phyloP scores from a whole-genome alignment of 2,113 vertebrate species.

The Pipa parva region DNA sequence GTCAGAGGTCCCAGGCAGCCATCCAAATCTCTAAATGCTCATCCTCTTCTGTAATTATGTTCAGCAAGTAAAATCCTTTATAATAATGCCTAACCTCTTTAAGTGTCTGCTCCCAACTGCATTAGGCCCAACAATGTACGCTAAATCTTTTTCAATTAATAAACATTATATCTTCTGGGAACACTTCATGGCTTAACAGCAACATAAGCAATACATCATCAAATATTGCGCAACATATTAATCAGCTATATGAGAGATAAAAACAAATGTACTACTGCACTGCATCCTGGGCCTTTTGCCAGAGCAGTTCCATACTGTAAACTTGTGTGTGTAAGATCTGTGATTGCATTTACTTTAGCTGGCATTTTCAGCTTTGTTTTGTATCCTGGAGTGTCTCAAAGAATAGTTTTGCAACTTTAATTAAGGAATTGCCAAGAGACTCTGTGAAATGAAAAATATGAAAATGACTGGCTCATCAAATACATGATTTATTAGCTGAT shows the following conservation, averaged over 20 bases:
- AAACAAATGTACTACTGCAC: slow-evolving; percentile 12
- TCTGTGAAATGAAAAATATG: too few species aligned
- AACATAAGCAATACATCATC: slow-evolving; percentile 31
- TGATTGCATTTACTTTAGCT: slow-evolving; percentile 12
- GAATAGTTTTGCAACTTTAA: too few species aligned
- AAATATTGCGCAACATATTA: slow-evolving; percentile 19
- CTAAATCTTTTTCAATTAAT: slow-evolving; percentile 33
- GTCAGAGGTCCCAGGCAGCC: too few species aligned
- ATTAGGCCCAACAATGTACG: background rate
- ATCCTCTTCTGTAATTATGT: too few species aligned
- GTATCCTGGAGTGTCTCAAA: too few species aligned
- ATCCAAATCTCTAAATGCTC: too few species aligned
- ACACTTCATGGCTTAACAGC: slow-evolving; percentile 17
- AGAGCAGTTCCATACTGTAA: slow-evolving; percentile 6
- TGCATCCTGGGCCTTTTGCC: slow-evolving; percentile 29
- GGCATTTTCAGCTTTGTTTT: background rate
- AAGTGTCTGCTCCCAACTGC: background rate
- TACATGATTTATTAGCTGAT: too few species aligned
- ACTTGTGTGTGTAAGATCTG: slow-evolving; percentile 5
- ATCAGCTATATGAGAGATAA: slow-evolving; percentile 24
- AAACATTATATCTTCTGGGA: slow-evolving; percentile 20
- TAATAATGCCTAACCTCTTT: slow-evolving; percentile 8
- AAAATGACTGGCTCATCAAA: too few species aligned
- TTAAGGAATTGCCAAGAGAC: too few species aligned
- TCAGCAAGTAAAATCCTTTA: slow-evolving; percentile 12